A percentile compares a stretch with the other conserved stretches of the same genome.
phyloP scores from a whole-genome alignment of 2,113 vertebrate species.

The Sturnira hondurensis region DNA sequence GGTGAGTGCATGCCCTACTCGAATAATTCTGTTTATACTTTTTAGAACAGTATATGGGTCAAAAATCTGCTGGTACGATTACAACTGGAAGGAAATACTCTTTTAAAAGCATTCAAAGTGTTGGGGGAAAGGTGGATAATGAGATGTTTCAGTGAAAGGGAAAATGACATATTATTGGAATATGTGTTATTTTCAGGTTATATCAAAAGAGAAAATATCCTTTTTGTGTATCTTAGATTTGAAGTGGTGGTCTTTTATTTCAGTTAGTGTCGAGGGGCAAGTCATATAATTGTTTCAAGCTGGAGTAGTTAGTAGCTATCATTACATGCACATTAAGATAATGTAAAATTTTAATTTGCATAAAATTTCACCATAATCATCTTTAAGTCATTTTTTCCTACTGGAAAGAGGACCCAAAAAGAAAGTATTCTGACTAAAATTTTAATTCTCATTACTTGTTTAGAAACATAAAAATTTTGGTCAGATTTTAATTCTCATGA shows the following conservation, averaged over 20 bases:
- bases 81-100: not conserved
- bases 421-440: conserved; percentile 35
- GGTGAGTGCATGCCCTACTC: not conserved
- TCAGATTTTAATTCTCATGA: conserved; percentile 17
- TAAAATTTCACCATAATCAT: conserved; percentile 39
- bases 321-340: conserved; percentile 39
- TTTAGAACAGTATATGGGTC: not conserved
- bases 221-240: conserved; percentile 38
- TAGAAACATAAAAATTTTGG: not conserved
- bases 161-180: conserved; percentile 18
- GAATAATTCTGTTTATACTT: not conserved
- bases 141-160: not conserved
- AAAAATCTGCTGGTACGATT: not conserved
- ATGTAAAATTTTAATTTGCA: conserved; percentile 40
- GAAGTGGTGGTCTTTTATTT: conserved; percentile 32
- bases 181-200: not conserved
- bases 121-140: not conserved
- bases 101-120: not conserved
- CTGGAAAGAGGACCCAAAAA: conserved; percentile 30
- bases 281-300: conserved; percentile 31
- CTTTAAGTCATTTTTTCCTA: conserved; percentile 44
- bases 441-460: conserved; percentile 30
- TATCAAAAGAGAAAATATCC: not conserved
- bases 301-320: conserved; percentile 29
- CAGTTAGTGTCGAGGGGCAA: not conserved